Evolutionary conservation across 2,113 vertebrate species (phyloP).

Genomic region (Passerina amoena): DNA sequence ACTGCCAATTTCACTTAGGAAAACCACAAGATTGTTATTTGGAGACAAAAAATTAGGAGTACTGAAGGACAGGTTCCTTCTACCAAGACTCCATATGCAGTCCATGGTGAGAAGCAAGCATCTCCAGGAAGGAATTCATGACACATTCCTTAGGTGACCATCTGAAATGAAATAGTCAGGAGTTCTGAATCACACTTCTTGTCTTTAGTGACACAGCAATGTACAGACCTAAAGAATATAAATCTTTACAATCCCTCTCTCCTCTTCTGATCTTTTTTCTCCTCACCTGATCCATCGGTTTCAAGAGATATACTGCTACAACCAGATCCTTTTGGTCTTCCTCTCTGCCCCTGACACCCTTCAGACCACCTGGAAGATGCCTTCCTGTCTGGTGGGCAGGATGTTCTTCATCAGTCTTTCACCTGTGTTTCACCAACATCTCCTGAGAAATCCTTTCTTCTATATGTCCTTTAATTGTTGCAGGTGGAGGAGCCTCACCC

Average conservation of each 20-base stretch:
- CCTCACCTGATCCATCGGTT: background rate
- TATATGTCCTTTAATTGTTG: background rate
- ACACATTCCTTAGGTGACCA: background rate
- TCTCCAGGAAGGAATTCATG: background rate
- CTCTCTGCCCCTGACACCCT: background rate
- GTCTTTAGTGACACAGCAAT: background rate
- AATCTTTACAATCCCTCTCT: background rate
- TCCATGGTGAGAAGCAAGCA: background rate
- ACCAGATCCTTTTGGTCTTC: background rate
- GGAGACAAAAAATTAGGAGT: background rate
- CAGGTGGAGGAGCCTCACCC: background rate
- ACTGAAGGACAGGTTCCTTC: background rate
- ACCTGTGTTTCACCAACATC: background rate
- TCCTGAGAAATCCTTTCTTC: background rate
- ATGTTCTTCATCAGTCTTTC: fast-evolving
- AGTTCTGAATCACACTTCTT: background rate
- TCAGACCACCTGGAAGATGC: background rate
- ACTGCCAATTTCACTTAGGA: background rate
- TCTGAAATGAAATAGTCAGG: background rate
- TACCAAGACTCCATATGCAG: background rate
- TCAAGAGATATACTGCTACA: background rate
- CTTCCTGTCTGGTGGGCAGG: background rate
- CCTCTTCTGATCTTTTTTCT: background rate
- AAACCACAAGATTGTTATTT: background rate
- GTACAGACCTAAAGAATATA: background rate